phyloP scores from a whole-genome alignment of 2,888 invertebrate species.

The Ornithoptera priamus region DNA sequence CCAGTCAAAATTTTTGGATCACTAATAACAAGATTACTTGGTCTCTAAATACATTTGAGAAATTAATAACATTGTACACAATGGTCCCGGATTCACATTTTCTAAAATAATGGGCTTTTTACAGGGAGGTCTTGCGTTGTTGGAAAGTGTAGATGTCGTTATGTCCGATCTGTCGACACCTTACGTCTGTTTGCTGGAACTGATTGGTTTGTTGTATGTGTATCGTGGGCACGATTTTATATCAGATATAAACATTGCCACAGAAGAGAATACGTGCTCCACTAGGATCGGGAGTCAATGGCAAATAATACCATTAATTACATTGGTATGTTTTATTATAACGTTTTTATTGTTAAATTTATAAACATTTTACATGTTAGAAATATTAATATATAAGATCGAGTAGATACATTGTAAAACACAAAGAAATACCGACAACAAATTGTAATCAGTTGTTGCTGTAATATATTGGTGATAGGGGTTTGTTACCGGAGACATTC shows the following conservation, averaged over 20 bases:
- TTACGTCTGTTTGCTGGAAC: constrained; percentile 54
- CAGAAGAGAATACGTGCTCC: constrained; percentile 62
- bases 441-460: no score
- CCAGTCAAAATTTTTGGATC: no score
- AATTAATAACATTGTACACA: no score
- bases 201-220: constrained; percentile 56
- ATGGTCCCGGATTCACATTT: not conserved
- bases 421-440: no score
- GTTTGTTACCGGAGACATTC: no score
- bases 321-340: constrained; percentile 46
- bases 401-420: not conserved
- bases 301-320: constrained; percentile 58
- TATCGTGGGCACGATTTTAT: constrained; percentile 63
- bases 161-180: constrained; percentile 56
- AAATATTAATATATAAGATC: not conserved
- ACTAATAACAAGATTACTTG: no score
- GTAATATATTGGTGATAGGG: no score
- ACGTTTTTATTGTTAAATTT: not conserved
- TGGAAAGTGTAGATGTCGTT: constrained; percentile 61
- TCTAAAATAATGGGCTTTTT: constrained; percentile 2
- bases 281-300: constrained; percentile 56
- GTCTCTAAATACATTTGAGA: no score
- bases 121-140: constrained; percentile 60
- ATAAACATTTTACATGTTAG: not conserved
- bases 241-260: constrained; percentile 64